A percentile compares a stretch with the other conserved stretches of the same genome.
Evolutionary conservation across 2,888 invertebrate genomes (phyloP).

Genomic region (Poecilobothrus nobilitatus): DNA sequence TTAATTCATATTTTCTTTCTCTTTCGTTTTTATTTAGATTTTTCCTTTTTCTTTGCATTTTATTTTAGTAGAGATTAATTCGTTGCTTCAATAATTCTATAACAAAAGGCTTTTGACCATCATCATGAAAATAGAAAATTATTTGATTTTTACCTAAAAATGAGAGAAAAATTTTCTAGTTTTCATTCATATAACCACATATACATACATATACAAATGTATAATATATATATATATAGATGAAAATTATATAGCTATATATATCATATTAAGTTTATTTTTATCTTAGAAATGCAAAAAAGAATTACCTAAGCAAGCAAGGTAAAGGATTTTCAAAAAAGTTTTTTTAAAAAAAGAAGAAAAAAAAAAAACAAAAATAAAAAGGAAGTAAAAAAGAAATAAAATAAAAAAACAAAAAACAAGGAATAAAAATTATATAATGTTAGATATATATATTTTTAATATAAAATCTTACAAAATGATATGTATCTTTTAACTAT

Average conservation of each 20-base stretch:
- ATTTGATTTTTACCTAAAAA: not conserved
- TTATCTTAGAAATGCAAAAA: not conserved
- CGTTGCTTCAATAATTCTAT: constrained; percentile 6
- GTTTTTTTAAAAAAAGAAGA: not conserved
- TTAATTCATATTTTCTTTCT: not conserved
- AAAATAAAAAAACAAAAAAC: not conserved
- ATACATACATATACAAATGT: not conserved
- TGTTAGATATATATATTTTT: not conserved
- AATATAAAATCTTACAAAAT: not conserved
- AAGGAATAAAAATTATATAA: not conserved
- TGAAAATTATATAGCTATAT: not conserved
- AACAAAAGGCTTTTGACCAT: not conserved
- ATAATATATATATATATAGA: not conserved
- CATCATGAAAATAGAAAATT: not conserved
- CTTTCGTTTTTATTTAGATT: not conserved
- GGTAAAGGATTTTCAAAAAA: not conserved
- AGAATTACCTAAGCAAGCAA: constrained; percentile 1
- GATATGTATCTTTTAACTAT: too few species aligned
- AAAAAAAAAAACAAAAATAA: not conserved
- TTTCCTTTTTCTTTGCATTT: not conserved
- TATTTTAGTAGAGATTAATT: not conserved
- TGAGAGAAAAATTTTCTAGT: not conserved
- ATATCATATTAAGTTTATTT: not conserved
- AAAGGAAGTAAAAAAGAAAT: not conserved
- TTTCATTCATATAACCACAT: too few species aligned